Evolutionary conservation across 2,113 vertebrate species (phyloP), one percentile per base, ranked within the genome.

Genomic region (Dermatemys mawii): DNA sequence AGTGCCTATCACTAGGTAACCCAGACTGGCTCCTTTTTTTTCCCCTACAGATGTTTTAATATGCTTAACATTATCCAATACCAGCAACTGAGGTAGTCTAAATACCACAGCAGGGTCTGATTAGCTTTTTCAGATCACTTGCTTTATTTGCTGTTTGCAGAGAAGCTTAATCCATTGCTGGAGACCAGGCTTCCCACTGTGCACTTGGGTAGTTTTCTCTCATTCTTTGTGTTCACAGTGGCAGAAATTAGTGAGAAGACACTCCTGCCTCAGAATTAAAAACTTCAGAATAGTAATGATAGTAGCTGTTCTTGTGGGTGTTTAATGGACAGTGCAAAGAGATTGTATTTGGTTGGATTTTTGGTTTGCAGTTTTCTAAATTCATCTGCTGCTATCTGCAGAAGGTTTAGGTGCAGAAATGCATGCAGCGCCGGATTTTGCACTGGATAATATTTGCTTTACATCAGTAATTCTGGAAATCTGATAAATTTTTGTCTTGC

Each of bases 111-210:
- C 98, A 97, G 98, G 98, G 90, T 97, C 97, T 98, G 98, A 98
- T 98, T 98, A 98, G 98, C 97, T 98, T 98, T 98, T 98, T 98
- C 97, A 98, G 98, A 98, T 98, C 97, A 92, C 96, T 91, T 97
- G 97, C 97, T 98, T 98, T 98, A 98, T 98, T 98, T 48, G 41
- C 94, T 98, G 94, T 97, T 98, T 97, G 97, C 95, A 97, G 96
- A 98, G 97, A 98, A 94, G 94, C 97, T 98, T 98, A 98, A 98
- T 98, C 98, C 97, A 96, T 97, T 97, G 97, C 97, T 97, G 94
- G 94, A 96, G 96, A 98, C 97, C 96, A 97, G 97, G 87, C 93
- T 0, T 96, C 98, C 98, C 96, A 97, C 97, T 97, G 98, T 91
- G 98, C 93, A 96, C 48, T 35, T 93, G 95, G 97, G 94, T 97